These are phyloP conservation scores for Ariolimax columbianus DNA, from an alignment of 2,888 invertebrate species.

Conservation along the genomic window DNA sequence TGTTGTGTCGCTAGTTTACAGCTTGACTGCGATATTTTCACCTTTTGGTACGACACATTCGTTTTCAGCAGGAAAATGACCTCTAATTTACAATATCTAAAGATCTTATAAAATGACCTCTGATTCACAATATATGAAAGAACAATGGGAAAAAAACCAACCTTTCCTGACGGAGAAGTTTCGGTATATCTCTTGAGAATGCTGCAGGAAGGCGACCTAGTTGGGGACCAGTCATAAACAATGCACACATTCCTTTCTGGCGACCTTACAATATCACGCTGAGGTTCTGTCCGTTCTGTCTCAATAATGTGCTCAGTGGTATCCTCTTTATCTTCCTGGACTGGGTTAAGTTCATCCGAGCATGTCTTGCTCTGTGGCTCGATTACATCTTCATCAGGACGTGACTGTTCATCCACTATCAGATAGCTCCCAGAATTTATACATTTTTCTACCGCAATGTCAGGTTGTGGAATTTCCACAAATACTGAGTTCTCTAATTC, in stretches of 20 bases:
- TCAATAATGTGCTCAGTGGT: background rate
- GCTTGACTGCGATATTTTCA: too few relatives aligned
- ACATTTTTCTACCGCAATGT: background rate
- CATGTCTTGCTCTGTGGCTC: slow-evolving; percentile 2
- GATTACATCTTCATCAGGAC: background rate
- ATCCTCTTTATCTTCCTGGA: background rate
- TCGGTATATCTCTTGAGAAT: slow-evolving; percentile 67
- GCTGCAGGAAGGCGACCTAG: slow-evolving; percentile 75
- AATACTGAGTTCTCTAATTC: too few relatives aligned
- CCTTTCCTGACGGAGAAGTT: slow-evolving; percentile 42
- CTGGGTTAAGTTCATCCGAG: background rate
- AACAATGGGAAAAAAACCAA: background rate
- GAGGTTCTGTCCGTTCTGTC: background rate
- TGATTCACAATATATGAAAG: background rate
- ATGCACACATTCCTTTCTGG: background rate
- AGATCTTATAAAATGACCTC: too few relatives aligned
- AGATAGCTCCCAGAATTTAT: background rate
- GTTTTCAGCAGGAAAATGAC: too few relatives aligned
- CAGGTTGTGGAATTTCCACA: background rate
- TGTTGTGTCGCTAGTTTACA: too few relatives aligned
- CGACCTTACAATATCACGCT: background rate
- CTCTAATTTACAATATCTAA: too few relatives aligned
- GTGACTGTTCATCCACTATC: background rate
- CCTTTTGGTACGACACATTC: too few relatives aligned
- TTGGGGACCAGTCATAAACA: slow-evolving; percentile 61